Evolutionary conservation across 2,113 vertebrate genomes (phyloP), one percentile per base, ranked within the genome.

Genomic region (Silurus meridionalis): DNA sequence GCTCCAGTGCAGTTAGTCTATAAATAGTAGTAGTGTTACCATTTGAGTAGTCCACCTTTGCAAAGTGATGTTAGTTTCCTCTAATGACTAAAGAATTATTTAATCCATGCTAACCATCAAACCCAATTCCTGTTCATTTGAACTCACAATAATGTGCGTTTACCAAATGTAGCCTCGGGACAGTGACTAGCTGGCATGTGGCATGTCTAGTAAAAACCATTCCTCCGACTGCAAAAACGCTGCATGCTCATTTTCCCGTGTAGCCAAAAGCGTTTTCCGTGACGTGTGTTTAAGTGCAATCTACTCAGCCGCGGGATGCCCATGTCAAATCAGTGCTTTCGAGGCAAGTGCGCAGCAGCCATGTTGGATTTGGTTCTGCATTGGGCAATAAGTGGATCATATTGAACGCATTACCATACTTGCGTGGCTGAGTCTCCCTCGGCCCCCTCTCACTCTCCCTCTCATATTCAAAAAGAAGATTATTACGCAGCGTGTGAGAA

Each of bases 81-180:
- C 85, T 69, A 6, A 37, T 69, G 66, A 84, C 48, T 83, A 84
- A 69, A 85, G 82, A 85, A 87, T 84, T 53, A 66, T 86, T 87
- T 89, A 87, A 92, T 91, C 88, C 74, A 89, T 78, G 92, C 93
- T 94, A 93, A 13, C 92, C 93, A 94, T 88, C 80, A 93, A 9
- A 17, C 15, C n/a, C 5, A 57, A 28, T 79, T 78, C 23, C 13
- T 75, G 37, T 37, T 57, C 8, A 57, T 4, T 61, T 23, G 17
- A 61, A 60, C 28, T 46, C 57, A 92, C 94, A 92, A 93, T 92
- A 93, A 91, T 79, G 88, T 93, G 93, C 94, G 90, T 82, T 87
- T 83, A n/a, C 28, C 21, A 74, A 84, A 80, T 82, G 11, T 57
- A 85, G 50, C 60, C 74, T 61, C 75, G 37, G 21, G 46, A 80